Percentiles rank a stretch among this genome's conserved stretches.
These are phyloP conservation scores for Xyrauchen texanus DNA, from an alignment of 2,113 vertebrate species.

Conservation along the genomic window DNA sequence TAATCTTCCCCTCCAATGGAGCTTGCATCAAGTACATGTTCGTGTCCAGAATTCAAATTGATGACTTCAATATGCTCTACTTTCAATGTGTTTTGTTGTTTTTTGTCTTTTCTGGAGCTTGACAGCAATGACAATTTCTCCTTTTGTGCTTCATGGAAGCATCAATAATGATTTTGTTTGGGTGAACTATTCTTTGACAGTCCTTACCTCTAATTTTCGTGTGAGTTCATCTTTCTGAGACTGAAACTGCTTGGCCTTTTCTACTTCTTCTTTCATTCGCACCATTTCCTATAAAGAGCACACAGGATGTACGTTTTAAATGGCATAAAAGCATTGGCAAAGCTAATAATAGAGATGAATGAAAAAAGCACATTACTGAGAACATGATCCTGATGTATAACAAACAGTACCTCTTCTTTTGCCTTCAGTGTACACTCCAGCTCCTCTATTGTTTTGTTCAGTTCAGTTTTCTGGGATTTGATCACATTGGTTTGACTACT, in stretches of 20 bases:
- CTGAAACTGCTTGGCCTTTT: conserved; percentile 92
- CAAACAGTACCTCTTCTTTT: conserved; percentile 88
- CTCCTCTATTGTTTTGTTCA: conserved; percentile 97
- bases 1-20: too few relatives aligned
- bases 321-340: neutral
- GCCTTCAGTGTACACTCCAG: conserved; percentile 86
- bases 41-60: too few relatives aligned
- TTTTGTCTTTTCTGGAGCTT: too few relatives aligned
- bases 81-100: too few relatives aligned
- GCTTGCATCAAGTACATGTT: too few relatives aligned
- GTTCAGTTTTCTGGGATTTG: conserved; percentile 93
- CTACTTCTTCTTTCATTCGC: conserved; percentile 93
- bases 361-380: neutral
- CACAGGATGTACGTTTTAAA: neutral
- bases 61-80: too few relatives aligned
- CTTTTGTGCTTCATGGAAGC: too few relatives aligned
- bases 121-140: too few relatives aligned
- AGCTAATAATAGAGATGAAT: neutral
- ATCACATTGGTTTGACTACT: conserved; percentile 95
- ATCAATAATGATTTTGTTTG: too few relatives aligned
- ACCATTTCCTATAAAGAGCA: conserved; percentile 87
- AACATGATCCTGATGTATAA: neutral
- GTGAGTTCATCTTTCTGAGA: conserved; percentile 91
- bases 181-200: neutral
- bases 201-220: conserved; percentile 89